Base-by-base conservation (phyloP, 1,140 invertebrate species). In the Samia ricini region DNA sequence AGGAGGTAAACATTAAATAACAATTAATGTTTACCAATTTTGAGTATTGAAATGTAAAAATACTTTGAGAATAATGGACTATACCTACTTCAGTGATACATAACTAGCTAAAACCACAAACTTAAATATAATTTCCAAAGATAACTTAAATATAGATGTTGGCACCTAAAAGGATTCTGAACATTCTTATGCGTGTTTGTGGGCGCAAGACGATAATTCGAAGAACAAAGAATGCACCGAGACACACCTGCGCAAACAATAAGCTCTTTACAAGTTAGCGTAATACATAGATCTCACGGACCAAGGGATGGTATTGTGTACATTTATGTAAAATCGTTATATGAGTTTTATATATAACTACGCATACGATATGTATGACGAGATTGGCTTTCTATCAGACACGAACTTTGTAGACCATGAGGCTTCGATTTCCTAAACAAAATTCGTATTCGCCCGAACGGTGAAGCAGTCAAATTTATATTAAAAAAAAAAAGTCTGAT, bases 221-320 rank as follows among this genome's bases (percentile, higher is more conserved):
- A 68, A 83, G 85, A 87, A 87, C 85, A 88, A 89, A 89, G 87
- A 79, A 68, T 78, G 73, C 70, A 56, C 64, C 64, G 62, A n/a
- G n/a, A 60, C 65, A 76, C 85, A 88, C 83, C 85, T 88, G 85
- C 76, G 73, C 76, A 87, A 85, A 87, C 83, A 84, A 64, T 72
- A 66, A 63, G 61, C 72, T 70, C 70, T 63, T 74, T 62, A 73
- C 68, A 60, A 66, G 71, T 81, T 78, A 81, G 72, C 78, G 33
- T 42, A 42, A 72, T 69, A 66, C 63, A 71, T 69, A 66, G 63
- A 56, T 73, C 68, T 69, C 62, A 63, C 72, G 66, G 63, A 69
- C 63, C 56, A 67, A 74, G 73, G 72, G 75, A 68, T 74, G 64
- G 56, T 55, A 24, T 59, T 49, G 19, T 49, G 19, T 49, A 49